Evolutionary conservation across 2,113 vertebrate species (phyloP).

Genomic region (Catharus bicknelli): DNA sequence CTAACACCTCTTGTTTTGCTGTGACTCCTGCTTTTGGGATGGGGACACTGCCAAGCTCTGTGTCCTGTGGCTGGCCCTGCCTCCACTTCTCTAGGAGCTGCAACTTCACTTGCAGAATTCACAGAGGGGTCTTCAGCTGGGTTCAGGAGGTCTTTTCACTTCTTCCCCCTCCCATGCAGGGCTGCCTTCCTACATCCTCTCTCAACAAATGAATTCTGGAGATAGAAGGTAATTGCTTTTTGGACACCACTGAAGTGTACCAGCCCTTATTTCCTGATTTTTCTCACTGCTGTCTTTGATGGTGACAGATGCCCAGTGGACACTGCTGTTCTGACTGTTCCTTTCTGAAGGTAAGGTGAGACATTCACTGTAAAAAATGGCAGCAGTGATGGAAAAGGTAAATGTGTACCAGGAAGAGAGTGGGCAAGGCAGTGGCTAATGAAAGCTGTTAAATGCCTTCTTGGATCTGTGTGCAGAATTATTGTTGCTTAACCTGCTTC

Average conservation of each 20-base stretch:
- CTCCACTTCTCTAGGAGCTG: neutral
- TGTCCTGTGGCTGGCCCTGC: neutral
- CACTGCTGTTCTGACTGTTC: neutral
- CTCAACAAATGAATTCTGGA: neutral
- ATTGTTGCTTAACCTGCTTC: neutral
- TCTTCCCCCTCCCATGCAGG: neutral
- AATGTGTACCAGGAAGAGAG: neutral
- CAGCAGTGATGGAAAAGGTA: neutral
- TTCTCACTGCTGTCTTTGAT: neutral
- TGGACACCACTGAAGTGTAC: neutral
- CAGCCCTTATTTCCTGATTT: neutral
- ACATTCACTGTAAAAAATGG: neutral
- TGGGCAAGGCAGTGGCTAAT: neutral
- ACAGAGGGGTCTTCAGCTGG: neutral
- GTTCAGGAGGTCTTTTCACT: neutral
- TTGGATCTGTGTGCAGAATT: neutral
- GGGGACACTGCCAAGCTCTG: neutral
- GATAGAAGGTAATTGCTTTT: neutral
- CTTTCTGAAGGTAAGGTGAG: neutral
- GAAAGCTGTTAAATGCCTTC: neutral
- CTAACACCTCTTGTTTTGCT: neutral
- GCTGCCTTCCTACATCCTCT: neutral
- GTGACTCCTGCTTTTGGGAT: neutral
- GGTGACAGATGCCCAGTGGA: rapidly evolving
- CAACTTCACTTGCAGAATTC: neutral